Evolutionary conservation across 2,797 vertebrate genomes (phyloP), one percentile per base, ranked within the genome.

Genomic region (Rhinoraja longicauda): DNA sequence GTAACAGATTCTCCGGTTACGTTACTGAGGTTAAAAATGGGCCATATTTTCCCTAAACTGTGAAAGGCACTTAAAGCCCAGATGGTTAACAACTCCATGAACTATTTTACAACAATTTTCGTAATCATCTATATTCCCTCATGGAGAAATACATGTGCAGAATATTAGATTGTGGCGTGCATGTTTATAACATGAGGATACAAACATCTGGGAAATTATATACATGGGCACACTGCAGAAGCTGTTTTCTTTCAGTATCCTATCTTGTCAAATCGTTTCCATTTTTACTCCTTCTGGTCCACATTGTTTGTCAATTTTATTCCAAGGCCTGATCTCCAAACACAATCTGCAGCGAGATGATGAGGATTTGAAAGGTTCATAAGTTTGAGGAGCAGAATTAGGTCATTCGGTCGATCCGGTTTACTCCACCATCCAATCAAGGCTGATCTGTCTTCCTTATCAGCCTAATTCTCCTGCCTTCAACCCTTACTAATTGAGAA

Each of bases 61-160:
- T 45, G 2, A 72, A 45, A 92, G 90, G n/a, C 45, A 92, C 39
- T 92, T 88, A 67, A 32, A 0, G 62, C 84, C 67, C 90, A 92
- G 90, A 92, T 92, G 90, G 64, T 75, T 92, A 75, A 53, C 39
- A 53, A 75, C 70, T 29, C 26, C 39, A 75, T 73, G 67, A 91
- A 45, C 90, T 73, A 91, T 72, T 73, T 91, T 73, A 91, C 67
- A 39, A 70, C 59, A 64, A 4, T 64, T 62, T 13, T 9, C 7
- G 17, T 32, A 64, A 7, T 88, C n/a, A 9, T 67, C 59, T 67
- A 36, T n/a, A 32, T 15, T 62, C 8, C 39, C 17, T 67, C 36
- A 67, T 67, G 62, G 17, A 88, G 17, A 36, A 36, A 8, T 32
- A 19, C 62, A 67, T 88, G 64, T 36, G 6, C 62, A 19, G 62